Percentiles rank a stretch among this genome's conserved stretches.
Evolutionary conservation across 2,888 invertebrate genomes (phyloP).

Genomic region (Plebejus melissa): DNA sequence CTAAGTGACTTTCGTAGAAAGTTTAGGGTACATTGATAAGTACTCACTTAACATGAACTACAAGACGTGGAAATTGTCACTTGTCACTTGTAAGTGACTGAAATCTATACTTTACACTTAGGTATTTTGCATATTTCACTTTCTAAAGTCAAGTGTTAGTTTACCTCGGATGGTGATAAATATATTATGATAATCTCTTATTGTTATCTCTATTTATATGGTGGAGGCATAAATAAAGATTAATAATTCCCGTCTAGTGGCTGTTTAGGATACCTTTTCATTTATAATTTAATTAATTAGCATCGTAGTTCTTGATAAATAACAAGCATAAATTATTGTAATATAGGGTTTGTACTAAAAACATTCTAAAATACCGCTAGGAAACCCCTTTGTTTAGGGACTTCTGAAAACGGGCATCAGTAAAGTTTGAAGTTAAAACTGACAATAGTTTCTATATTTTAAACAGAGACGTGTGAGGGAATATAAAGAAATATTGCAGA

Average conservation of each 20-base stretch:
- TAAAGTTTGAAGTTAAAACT: too few species aligned
- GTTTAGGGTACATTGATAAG: background rate
- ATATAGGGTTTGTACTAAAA: too few species aligned
- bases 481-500: background rate
- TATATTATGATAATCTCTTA: too few species aligned
- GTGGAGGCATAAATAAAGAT: background rate
- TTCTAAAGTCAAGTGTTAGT: background rate
- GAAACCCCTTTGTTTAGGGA: too few species aligned
- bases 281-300: too few species aligned
- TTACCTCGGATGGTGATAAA: background rate
- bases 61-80: background rate
- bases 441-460: too few species aligned
- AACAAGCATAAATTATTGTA: too few species aligned
- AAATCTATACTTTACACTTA: background rate
- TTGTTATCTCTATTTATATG: background rate
- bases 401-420: too few species aligned
- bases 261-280: too few species aligned
- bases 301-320: too few species aligned
- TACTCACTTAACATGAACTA: conserved; percentile 1
- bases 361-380: too few species aligned
- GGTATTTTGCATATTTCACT: background rate
- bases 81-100: conserved; percentile 1
- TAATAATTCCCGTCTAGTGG: too few species aligned
- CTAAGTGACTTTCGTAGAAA: conserved; percentile 1
- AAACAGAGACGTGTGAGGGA: background rate